These are phyloP conservation scores for Diprion similis DNA, from an alignment of 1,140 invertebrate genomes.

Conservation along the genomic window DNA sequence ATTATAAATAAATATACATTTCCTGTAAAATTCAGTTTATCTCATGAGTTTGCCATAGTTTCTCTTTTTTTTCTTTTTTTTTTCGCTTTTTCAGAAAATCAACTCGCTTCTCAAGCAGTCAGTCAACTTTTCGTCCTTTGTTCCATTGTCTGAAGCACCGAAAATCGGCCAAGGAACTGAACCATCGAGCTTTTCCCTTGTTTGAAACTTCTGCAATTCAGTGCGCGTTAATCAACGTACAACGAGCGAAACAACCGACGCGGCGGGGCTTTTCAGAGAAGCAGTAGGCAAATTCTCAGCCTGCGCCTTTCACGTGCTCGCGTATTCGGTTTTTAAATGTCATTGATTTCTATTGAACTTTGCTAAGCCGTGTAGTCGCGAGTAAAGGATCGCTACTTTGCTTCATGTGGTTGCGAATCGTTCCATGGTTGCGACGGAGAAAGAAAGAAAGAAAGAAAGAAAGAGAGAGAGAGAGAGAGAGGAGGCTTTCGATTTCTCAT, in stretches of 20 bases:
- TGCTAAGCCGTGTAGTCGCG: neutral
- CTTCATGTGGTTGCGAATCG: neutral
- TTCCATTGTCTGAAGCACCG: neutral
- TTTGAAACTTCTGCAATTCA: neutral
- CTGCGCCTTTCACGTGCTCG: neutral
- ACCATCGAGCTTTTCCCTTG: neutral
- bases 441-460: neutral
- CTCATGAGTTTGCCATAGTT: too few species aligned
- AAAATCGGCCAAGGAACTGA: neutral
- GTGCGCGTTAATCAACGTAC: neutral
- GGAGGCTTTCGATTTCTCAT: slow-evolving; percentile 1
- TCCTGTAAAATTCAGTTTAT: too few species aligned
- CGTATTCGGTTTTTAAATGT: neutral
- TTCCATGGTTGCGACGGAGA: neutral
- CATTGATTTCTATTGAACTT: neutral
- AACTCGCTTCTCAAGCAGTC: too few species aligned
- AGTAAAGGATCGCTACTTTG: neutral
- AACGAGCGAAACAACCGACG: neutral
- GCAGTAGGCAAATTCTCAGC: neutral
- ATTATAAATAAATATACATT: too few species aligned
- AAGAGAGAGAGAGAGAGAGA: neutral
- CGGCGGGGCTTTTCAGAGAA: neutral
- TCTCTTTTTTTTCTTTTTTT: too few species aligned
- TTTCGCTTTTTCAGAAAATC: too few species aligned
- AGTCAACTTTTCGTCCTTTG: too few species aligned